These are phyloP conservation scores for Cosmia pyralina DNA, from an alignment of 2,888 invertebrate species.

Conservation along the genomic window DNA sequence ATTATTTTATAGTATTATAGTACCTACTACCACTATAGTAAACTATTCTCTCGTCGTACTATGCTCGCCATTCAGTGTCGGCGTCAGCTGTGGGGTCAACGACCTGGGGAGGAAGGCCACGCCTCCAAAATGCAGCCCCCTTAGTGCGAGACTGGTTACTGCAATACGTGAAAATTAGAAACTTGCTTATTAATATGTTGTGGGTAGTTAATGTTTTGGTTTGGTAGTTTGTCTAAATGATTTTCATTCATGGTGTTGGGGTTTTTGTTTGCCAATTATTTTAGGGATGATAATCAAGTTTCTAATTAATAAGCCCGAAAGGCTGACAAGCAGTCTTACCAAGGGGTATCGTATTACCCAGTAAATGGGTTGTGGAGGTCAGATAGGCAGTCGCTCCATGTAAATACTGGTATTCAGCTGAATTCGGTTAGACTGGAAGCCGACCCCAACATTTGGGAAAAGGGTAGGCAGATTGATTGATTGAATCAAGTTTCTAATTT, in stretches of 20 bases:
- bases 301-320: too few relatives aligned
- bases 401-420: too few relatives aligned
- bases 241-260: conserved; percentile 11
- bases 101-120: conserved; percentile 72
- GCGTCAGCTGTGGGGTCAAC: conserved; percentile 85
- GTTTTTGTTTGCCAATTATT: background rate
- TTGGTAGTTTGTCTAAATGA: background rate
- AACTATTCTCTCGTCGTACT: conserved; percentile 72
- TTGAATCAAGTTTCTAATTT: too few relatives aligned
- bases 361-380: too few relatives aligned
- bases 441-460: too few relatives aligned
- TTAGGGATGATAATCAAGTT: background rate
- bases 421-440: too few relatives aligned
- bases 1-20: conserved; percentile 33
- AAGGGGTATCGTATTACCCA: too few relatives aligned
- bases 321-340: too few relatives aligned
- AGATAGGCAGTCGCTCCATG: too few relatives aligned
- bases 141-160: conserved; percentile 47
- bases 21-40: conserved; percentile 34
- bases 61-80: conserved; percentile 78
- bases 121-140: conserved; percentile 70
- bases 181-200: conserved; percentile 58
- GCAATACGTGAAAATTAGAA: conserved; percentile 62
- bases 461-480: too few relatives aligned
- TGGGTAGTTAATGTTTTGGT: conserved; percentile 12